Evolutionary conservation across 2,888 invertebrate genomes (phyloP).

Genomic region (Lepidocyrtoides sp.): DNA sequence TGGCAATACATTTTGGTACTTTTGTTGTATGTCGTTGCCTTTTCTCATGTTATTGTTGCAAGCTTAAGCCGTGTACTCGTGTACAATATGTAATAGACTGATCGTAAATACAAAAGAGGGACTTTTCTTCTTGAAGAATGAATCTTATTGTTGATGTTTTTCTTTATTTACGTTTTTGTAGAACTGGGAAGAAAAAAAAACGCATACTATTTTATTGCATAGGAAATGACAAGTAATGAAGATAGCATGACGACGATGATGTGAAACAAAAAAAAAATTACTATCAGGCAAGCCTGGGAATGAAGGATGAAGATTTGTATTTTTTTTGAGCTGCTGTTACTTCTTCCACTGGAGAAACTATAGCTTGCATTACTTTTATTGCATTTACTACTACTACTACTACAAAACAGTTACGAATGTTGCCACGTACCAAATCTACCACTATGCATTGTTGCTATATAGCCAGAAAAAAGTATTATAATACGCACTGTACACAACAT

Average conservation of each 20-base stretch:
- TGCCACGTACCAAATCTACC: neutral
- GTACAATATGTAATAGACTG: constrained; percentile 9
- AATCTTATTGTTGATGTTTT: constrained; percentile 1
- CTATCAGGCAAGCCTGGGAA: constrained; percentile 59
- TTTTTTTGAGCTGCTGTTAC: constrained; percentile 49
- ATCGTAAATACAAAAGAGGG: constrained; percentile 58
- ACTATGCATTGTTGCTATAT: neutral
- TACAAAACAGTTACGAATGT: constrained; percentile 47
- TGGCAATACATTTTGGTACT: neutral
- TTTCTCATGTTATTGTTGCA: neutral
- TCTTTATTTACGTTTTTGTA: neutral
- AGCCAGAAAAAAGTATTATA: neutral
- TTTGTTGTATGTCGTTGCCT: neutral
- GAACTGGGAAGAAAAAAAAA: neutral
- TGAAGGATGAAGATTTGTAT: constrained; percentile 77
- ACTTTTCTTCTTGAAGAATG: neutral
- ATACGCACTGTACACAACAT: neutral
- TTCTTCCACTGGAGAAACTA: constrained; percentile 34
- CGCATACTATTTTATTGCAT: constrained; percentile 52
- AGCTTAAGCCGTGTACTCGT: neutral
- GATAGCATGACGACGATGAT: constrained; percentile 44
- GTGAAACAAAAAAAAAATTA: constrained; percentile 48
- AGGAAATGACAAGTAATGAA: constrained; percentile 55
- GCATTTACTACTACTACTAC: constrained; percentile 56
- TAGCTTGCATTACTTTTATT: constrained; percentile 70